Evolutionary conservation across 2,888 invertebrate genomes (phyloP).

Genomic region (Drosophila picticornis): DNA sequence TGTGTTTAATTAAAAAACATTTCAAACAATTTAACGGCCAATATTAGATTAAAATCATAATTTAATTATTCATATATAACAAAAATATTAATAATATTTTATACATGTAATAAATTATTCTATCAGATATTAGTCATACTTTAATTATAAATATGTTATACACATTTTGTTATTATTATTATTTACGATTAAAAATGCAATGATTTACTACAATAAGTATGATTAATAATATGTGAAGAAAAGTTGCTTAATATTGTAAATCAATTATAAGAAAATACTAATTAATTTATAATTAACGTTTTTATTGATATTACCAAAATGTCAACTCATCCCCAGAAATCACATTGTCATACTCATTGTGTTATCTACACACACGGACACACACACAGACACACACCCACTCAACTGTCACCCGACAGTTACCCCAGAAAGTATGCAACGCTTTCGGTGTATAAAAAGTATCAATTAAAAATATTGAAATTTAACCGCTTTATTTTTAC

Average conservation of each 20-base stretch:
- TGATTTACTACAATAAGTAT: neutral
- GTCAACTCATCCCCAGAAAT: neutral
- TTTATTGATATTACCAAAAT: neutral
- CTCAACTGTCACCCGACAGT: neutral
- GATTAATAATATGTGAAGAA: too few relatives aligned
- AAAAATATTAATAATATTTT: neutral
- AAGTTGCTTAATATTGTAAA: too few relatives aligned
- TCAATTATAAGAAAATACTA: neutral
- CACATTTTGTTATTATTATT: too few relatives aligned
- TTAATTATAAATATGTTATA: too few relatives aligned
- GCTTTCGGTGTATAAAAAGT: slow-evolving; percentile 19
- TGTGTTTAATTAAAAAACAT: neutral
- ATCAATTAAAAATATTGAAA: slow-evolving; percentile 42
- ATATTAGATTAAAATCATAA: neutral
- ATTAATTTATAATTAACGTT: neutral
- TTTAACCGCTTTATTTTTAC: slow-evolving; percentile 24
- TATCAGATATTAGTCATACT: neutral
- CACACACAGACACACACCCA: neutral
- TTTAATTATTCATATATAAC: neutral
- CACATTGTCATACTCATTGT: neutral
- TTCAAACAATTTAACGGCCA: neutral
- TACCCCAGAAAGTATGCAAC: slow-evolving; percentile 53
- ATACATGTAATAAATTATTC: neutral
- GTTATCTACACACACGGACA: neutral
- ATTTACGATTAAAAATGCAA: too few relatives aligned